Percentiles rank a stretch among this genome's conserved stretches.
Conservation (phyloP, 1,140 invertebrate genomes). For the Leptopilina clavipes region DNA sequence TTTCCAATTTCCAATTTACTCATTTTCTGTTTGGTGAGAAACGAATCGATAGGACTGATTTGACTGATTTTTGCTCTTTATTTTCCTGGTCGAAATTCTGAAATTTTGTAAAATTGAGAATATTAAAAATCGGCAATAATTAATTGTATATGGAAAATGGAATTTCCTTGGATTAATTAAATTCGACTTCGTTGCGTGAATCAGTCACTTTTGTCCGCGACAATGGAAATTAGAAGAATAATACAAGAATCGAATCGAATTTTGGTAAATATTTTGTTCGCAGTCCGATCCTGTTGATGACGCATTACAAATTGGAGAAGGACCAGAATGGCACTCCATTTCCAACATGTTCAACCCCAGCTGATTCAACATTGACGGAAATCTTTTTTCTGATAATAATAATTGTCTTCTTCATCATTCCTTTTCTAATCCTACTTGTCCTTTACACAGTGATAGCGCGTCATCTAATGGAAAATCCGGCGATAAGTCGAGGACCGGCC, state of each 20-base stretch:
- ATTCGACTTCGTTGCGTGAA: too few species aligned
- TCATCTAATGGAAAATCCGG: conserved; percentile 80
- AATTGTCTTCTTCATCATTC: conserved; percentile 84
- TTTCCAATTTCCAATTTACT: too few species aligned
- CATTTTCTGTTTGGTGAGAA: too few species aligned
- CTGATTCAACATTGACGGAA: conserved; percentile 80
- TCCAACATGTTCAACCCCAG: conserved; percentile 80
- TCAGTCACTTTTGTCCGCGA: too few species aligned
- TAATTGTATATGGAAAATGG: too few species aligned
- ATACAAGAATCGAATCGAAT: background rate
- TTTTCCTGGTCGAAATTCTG: too few species aligned
- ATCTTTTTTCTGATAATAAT: conserved; percentile 84
- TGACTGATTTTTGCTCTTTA: too few species aligned
- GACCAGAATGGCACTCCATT: conserved; percentile 75
- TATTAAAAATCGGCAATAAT: too few species aligned
- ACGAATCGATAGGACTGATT: too few species aligned
- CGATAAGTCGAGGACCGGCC: conserved; percentile 77
- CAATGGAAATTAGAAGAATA: too few species aligned
- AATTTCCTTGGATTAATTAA: too few species aligned
- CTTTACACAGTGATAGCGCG: conserved; percentile 86
- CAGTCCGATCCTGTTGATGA: conserved; percentile 79
- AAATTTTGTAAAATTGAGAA: too few species aligned
- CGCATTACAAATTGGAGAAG: conserved; percentile 70
- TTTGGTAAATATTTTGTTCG: conserved; percentile 29
- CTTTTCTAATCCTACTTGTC: conserved; percentile 83